These are phyloP conservation scores for Brachionus rubens DNA, from an alignment of 1,140 invertebrate genomes.

Conservation along the genomic window DNA sequence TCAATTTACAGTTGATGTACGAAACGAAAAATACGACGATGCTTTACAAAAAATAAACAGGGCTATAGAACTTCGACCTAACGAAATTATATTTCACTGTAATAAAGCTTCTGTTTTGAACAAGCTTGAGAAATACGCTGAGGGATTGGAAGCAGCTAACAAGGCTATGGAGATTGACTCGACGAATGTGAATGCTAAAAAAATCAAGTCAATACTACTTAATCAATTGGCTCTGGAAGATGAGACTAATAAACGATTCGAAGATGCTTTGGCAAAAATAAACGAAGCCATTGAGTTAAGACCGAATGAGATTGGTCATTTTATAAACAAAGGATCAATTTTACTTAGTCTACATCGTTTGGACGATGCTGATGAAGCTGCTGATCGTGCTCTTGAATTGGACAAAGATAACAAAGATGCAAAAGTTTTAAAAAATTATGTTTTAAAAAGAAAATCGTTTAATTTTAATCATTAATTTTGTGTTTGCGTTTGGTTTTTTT, in stretches of 20 bases:
- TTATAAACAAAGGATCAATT: slow-evolving; percentile 16
- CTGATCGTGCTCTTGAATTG: not conserved
- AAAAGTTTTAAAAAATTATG: not conserved
- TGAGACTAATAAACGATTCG: not conserved
- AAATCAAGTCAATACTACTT: not conserved
- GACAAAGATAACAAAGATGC: slow-evolving; percentile 37
- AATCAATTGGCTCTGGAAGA: slow-evolving; percentile 14
- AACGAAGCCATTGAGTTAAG: not conserved
- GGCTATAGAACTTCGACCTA: not conserved
- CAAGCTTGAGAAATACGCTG: not conserved
- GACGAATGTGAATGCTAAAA: not conserved
- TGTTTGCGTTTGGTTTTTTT: too few relatives aligned
- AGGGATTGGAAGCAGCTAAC: not conserved
- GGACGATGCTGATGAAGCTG: not conserved
- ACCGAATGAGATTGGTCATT: slow-evolving; percentile 19
- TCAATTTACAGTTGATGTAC: not conserved
- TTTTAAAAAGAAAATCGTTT: not conserved
- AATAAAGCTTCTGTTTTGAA: slow-evolving; percentile 33
- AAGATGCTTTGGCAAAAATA: not conserved
- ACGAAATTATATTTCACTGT: not conserved
- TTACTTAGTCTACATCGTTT: not conserved
- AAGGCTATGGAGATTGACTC: not conserved
- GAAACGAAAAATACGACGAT: not conserved
- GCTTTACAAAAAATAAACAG: slow-evolving; percentile 3
- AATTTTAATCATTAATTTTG: too few relatives aligned